These are phyloP conservation scores for Delphinus delphis DNA, from an alignment of 2,113 vertebrate species.

Conservation along the genomic window DNA sequence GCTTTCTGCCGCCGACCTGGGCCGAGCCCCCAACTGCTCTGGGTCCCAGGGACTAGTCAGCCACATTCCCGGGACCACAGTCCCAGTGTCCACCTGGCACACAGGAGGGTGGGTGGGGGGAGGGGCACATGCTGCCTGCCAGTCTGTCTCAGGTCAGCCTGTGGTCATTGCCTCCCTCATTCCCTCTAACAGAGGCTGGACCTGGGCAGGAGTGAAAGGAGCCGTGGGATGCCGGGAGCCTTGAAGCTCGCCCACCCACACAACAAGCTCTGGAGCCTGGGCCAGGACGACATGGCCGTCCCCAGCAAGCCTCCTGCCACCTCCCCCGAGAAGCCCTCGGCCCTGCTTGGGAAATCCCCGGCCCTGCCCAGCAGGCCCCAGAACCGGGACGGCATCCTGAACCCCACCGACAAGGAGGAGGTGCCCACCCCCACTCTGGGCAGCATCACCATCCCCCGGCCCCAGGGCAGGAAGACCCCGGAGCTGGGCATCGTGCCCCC, in stretches of 20 bases:
- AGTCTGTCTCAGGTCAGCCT: not conserved
- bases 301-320: conserved; percentile 80
- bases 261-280: conserved; percentile 91
- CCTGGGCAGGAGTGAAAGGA: conserved; percentile 84
- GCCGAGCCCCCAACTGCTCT: not conserved
- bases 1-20: not conserved
- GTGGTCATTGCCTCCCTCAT: not conserved
- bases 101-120: rapidly evolving
- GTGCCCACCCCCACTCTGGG: conserved; percentile 63
- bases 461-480: conserved; percentile 94
- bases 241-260: conserved; percentile 90
- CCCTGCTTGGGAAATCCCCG: conserved; percentile 73
- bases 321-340: conserved; percentile 81
- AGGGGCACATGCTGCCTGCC: rapidly evolving
- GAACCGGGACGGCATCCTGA: conserved; percentile 73
- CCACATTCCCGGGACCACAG: not conserved
- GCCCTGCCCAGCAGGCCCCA: conserved; percentile 74
- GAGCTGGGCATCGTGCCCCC: conserved; percentile 91
- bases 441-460: conserved; percentile 94
- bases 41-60: no score
- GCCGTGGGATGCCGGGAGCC: conserved; percentile 84
- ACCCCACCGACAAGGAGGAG: conserved; percentile 77
- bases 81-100: not conserved
- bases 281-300: conserved; percentile 86
- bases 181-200: conserved; percentile 89